Evolutionary conservation across 2,797 vertebrate genomes (phyloP), one percentile per base, ranked within the genome.

Genomic region (Silurus aristotelis): DNA sequence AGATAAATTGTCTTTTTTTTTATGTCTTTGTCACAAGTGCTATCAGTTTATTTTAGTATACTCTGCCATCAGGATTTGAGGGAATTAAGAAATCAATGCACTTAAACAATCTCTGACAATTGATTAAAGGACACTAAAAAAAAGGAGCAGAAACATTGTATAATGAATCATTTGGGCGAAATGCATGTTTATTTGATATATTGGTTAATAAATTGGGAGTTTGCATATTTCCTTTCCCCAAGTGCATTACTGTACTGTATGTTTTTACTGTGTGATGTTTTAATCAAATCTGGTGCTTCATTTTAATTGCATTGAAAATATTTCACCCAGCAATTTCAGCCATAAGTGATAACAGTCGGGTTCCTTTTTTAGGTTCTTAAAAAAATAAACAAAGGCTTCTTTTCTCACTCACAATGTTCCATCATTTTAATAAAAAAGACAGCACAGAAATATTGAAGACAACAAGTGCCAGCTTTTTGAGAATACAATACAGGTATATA

Each of bases 1-100:
- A 84, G 77, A 83, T 72, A 84, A 85, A 80, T 84, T 67, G 80
- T 83, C 43, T 82, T 80, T 89, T 71, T 71, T 71, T 10, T 5
- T 71, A 66, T 25, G 46, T 82, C 72, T 80, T 86, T 87, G 84
- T 80, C 67, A 78, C 38, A 46, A 73, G 75, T 85, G 72, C 31
- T 61, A 55, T 81, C 20, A 14, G 15, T 61, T 61, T 43, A 78
- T 61, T 78, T 43, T 27, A 61, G 76, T 43, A 8, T 60, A 78
- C 43, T 78, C 10, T 78, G 20, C 14, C n/a, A 9, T 82, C 14
- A 71, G 46, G 8, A 31, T 27, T 17, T 19, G 15, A 17, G 15
- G 58, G 19, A 5, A 60, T 60, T 19, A 60, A 5, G 17, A 20
- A 43, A 22, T 61, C 27, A 60, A 1, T 61, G 2, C 9, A 22